A percentile compares a stretch with the other conserved stretches of the same genome.
These are phyloP conservation scores for Brachionus sp. DNA, from an alignment of 1,140 invertebrate species.

Conservation along the genomic window DNA sequence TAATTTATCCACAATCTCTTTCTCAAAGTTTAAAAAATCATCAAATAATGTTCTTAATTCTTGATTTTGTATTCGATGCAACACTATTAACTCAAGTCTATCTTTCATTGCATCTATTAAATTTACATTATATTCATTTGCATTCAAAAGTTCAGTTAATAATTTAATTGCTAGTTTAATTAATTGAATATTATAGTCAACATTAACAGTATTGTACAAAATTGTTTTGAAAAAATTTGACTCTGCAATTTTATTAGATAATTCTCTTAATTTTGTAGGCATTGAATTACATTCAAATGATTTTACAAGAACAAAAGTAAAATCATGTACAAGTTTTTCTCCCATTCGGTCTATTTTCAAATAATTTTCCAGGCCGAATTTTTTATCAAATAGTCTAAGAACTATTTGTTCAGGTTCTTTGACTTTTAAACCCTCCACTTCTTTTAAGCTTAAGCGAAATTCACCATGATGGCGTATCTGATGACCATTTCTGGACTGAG, in stretches of 20 bases:
- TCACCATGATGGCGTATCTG: too few species aligned
- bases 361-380: not conserved
- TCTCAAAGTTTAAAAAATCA: not conserved
- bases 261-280: not conserved
- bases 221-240: constrained; percentile 14
- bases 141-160: not conserved
- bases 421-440: not conserved
- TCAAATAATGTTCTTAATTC: not conserved
- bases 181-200: not conserved
- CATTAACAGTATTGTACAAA: not conserved
- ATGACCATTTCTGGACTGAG: too few species aligned
- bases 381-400: not conserved
- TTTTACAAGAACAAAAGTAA: not conserved
- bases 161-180: not conserved
- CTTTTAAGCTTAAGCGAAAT: not conserved
- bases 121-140: not conserved
- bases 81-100: not conserved
- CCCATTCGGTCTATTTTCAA: not conserved
- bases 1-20: not conserved
- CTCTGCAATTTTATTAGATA: not conserved
- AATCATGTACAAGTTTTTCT: not conserved
- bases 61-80: not conserved
- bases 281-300: constrained; percentile 12
- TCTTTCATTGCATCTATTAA: not conserved
- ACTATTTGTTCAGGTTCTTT: constrained; percentile 14